These are phyloP conservation scores for Acanthosepion esculentum DNA, from an alignment of 2,888 invertebrate species.

Conservation along the genomic window DNA sequence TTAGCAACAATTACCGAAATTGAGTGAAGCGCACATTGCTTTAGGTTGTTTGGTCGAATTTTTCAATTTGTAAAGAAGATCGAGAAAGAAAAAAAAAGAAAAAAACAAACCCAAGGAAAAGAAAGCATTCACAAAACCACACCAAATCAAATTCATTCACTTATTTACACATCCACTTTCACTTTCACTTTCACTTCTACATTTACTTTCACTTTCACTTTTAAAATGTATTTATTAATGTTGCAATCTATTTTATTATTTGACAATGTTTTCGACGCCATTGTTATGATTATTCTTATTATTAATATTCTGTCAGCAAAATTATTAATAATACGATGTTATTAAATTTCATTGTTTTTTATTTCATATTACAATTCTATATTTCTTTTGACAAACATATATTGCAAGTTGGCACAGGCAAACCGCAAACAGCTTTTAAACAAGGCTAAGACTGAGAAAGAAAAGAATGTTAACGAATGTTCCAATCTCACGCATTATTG, in stretches of 20 bases:
- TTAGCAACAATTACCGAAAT: conserved; percentile 33
- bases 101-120: background rate
- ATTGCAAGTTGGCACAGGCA: too few species aligned
- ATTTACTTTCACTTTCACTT: background rate
- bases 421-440: too few species aligned
- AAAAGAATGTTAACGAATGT: too few species aligned
- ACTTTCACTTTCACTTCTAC: background rate
- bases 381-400: background rate
- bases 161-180: background rate
- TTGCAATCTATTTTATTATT: background rate
- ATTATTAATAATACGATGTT: background rate
- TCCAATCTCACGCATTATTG: too few species aligned
- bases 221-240: background rate
- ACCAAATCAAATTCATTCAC: background rate
- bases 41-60: conserved; percentile 14
- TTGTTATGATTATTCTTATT: background rate
- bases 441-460: too few species aligned
- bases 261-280: too few species aligned
- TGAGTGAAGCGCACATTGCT: conserved; percentile 33
- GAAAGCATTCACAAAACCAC: background rate
- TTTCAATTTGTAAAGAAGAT: conserved; percentile 25
- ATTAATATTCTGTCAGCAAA: background rate
- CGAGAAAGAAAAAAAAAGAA: background rate
- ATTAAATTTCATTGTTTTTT: background rate
- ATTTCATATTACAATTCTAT: background rate